Evolutionary conservation across 2,113 vertebrate species (phyloP).

Genomic region (Elanus axillaris): DNA sequence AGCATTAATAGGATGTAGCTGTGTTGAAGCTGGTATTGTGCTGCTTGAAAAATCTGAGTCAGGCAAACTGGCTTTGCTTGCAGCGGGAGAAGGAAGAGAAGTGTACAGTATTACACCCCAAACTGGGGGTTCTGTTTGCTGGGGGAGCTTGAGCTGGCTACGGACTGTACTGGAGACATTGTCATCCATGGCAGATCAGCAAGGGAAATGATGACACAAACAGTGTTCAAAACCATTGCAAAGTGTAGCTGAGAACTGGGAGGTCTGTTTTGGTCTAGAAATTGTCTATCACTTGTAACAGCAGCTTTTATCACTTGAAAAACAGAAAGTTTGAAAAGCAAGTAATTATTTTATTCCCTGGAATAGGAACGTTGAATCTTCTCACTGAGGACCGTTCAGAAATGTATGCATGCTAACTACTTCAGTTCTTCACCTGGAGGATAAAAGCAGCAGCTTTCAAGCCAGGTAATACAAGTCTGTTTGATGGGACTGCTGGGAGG

Average conservation of each 20-base stretch:
- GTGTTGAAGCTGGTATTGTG: not conserved
- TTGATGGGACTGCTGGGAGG: not conserved
- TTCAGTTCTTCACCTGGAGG: not conserved
- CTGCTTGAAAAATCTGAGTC: not conserved
- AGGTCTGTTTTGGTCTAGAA: not conserved
- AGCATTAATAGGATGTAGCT: not conserved
- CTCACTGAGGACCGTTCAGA: not conserved
- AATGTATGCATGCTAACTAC: not conserved
- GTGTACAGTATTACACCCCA: not conserved
- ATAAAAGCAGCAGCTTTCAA: not conserved
- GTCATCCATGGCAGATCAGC: not conserved
- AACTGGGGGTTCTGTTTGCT: not conserved
- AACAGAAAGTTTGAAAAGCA: not conserved
- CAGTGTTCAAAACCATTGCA: not conserved
- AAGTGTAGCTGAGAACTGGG: not conserved
- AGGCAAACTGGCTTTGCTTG: not conserved
- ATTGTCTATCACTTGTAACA: not conserved
- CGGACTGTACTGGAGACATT: fast-evolving
- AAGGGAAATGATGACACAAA: not conserved
- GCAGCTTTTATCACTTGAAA: not conserved
- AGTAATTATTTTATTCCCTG: not conserved
- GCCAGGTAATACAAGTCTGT: not conserved
- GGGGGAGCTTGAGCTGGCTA: not conserved
- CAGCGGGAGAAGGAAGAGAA: not conserved
- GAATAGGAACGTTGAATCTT: not conserved